Conservation (phyloP, 2,888 invertebrate species). For the Drosophila gaucha region DNA sequence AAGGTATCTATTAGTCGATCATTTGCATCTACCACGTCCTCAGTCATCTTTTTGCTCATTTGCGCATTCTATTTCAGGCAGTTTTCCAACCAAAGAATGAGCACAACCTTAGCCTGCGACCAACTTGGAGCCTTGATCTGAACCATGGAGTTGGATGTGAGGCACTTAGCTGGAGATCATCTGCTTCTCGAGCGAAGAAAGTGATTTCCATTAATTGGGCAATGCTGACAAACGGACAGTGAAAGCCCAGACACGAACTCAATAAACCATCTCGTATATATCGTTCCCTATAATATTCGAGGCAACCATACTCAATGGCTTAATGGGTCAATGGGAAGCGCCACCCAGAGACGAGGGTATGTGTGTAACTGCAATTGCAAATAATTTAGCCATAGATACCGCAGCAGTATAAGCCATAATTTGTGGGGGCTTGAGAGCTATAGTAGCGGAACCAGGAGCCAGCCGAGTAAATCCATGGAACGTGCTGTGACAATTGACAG, state of each 20-base stretch:
- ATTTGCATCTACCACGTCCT: not conserved
- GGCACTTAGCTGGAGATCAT: conserved; percentile 38
- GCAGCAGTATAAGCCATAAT: conserved; percentile 41
- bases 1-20: conserved; percentile 34
- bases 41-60: conserved; percentile 41
- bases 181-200: conserved; percentile 57
- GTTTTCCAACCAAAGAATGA: conserved; percentile 70
- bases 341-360: conserved; percentile 6
- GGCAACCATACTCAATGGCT: too few species aligned
- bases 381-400: not conserved
- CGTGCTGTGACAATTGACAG: conserved; percentile 69
- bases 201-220: conserved; percentile 65
- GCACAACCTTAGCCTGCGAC: conserved; percentile 58
- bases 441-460: conserved; percentile 27
- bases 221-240: conserved; percentile 48
- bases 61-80: conserved; percentile 53
- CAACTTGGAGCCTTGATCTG: conserved; percentile 14
- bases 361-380: conserved; percentile 11
- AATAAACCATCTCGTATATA: conserved; percentile 19
- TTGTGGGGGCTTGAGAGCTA: conserved; percentile 46
- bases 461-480: conserved; percentile 49
- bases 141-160: not conserved
- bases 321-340: not conserved
- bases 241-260: conserved; percentile 65
- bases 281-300: not conserved